Conservation (phyloP, 2,113 vertebrate species). For the Toxostoma redivivum region DNA sequence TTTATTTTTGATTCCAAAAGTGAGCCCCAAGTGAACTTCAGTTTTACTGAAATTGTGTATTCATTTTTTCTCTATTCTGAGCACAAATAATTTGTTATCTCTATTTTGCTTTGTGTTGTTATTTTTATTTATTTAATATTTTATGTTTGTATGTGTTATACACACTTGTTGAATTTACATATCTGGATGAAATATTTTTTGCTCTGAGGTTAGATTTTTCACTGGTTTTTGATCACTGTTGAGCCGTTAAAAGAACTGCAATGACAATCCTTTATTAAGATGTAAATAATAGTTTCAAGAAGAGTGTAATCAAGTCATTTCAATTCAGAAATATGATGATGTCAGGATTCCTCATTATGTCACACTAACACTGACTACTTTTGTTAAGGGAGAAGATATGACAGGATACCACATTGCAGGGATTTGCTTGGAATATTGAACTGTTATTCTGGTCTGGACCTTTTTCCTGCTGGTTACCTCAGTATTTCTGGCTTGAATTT, state of each 20-base stretch:
- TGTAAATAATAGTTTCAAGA: constrained; percentile 31
- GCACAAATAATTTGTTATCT: neutral
- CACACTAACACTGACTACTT: neutral
- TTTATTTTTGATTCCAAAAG: neutral
- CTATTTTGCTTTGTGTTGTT: neutral
- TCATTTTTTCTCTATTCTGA: neutral
- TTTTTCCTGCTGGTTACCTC: neutral
- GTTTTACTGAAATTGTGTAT: neutral
- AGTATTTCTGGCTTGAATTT: neutral
- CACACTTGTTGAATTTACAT: neutral
- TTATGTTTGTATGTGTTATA: neutral
- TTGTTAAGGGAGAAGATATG: neutral
- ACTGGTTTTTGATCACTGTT: neutral
- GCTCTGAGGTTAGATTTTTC: neutral
- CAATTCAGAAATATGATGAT: neutral
- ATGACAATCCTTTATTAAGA: neutral
- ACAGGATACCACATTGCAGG: neutral
- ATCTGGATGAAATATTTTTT: neutral
- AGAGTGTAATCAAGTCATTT: neutral
- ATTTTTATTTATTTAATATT: neutral
- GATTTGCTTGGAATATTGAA: neutral
- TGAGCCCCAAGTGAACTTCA: neutral
- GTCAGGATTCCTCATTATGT: constrained; percentile 9
- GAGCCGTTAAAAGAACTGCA: neutral
- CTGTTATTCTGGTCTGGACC: neutral